Conservation (phyloP, 1,140 invertebrate genomes). For the Phymastichus coffea region DNA sequence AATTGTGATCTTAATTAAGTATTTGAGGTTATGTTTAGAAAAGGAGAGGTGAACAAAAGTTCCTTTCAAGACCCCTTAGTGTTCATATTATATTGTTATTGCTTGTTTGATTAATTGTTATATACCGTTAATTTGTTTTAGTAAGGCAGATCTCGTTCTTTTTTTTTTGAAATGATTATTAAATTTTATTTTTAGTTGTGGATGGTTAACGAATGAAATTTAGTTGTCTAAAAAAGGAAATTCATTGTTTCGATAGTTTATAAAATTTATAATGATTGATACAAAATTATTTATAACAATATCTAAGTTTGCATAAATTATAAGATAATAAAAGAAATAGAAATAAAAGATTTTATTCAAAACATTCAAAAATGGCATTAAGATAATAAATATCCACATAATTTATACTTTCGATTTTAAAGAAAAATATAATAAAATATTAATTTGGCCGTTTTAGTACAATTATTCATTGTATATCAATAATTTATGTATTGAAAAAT, state of each 20-base stretch:
- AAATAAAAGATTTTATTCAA: conserved; percentile 9
- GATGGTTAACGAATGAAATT: conserved; percentile 21
- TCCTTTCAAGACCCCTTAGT: conserved; percentile 29
- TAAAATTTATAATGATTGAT: conserved; percentile 21
- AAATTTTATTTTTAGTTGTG: conserved; percentile 10
- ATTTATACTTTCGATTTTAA: conserved; percentile 16
- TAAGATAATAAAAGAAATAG: conserved; percentile 15
- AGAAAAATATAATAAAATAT: background rate
- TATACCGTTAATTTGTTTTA: conserved; percentile 35
- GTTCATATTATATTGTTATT: conserved; percentile 29
- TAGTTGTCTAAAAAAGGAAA: background rate
- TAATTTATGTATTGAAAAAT: no score
- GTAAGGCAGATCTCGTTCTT: conserved; percentile 26
- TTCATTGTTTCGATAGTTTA: conserved; percentile 1
- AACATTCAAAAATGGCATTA: conserved; percentile 1
- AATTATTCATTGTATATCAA: conserved; percentile 22
- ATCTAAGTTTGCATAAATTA: conserved; percentile 7
- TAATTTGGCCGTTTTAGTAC: conserved; percentile 12
- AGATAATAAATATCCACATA: conserved; percentile 16
- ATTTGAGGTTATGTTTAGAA: conserved; percentile 25
- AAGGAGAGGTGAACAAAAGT: conserved; percentile 28
- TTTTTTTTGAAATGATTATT: conserved; percentile 5
- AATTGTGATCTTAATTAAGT: background rate
- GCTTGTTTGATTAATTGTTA: conserved; percentile 33
- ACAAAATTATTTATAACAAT: conserved; percentile 15